Conservation (phyloP, 2,113 vertebrate genomes). For the Hirundichthys speculiger region DNA sequence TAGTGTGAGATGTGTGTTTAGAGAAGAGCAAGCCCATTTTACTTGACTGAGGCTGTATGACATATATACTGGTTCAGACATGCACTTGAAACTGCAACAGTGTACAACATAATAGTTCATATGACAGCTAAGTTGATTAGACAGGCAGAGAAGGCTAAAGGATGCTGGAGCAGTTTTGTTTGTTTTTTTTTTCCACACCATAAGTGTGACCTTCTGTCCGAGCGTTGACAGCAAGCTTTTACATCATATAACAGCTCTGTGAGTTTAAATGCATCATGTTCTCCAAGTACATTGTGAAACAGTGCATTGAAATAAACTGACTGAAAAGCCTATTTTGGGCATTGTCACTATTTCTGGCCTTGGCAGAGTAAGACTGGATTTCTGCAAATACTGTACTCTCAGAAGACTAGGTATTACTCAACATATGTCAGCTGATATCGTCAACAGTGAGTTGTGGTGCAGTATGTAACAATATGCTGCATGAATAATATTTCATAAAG, state of each 20-base stretch:
- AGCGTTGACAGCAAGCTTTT: conserved; percentile 32
- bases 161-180: conserved; percentile 15
- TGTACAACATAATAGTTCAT: neutral
- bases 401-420: conserved; percentile 33
- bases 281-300: conserved; percentile 21
- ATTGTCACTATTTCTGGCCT: conserved; percentile 22
- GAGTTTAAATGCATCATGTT: conserved; percentile 43
- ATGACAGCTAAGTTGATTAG: conserved; percentile 26
- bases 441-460: conserved; percentile 15
- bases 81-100: neutral
- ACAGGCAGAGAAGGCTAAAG: conserved; percentile 3
- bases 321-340: conserved; percentile 29
- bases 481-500: conserved; percentile 5
- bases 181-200: conserved; percentile 33
- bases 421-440: conserved; percentile 16
- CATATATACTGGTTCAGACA: neutral
- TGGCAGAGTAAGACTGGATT: conserved; percentile 32
- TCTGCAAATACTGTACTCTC: conserved; percentile 14
- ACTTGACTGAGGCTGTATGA: too few relatives aligned
- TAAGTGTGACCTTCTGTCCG: conserved; percentile 52
- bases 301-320: conserved; percentile 29
- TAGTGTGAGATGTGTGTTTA: too few relatives aligned
- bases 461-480: conserved; percentile 25
- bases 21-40: too few relatives aligned
- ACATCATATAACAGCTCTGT: conserved; percentile 46